These are phyloP conservation scores for Bufo gargarizans DNA, from an alignment of 2,113 vertebrate genomes.

Conservation along the genomic window DNA sequence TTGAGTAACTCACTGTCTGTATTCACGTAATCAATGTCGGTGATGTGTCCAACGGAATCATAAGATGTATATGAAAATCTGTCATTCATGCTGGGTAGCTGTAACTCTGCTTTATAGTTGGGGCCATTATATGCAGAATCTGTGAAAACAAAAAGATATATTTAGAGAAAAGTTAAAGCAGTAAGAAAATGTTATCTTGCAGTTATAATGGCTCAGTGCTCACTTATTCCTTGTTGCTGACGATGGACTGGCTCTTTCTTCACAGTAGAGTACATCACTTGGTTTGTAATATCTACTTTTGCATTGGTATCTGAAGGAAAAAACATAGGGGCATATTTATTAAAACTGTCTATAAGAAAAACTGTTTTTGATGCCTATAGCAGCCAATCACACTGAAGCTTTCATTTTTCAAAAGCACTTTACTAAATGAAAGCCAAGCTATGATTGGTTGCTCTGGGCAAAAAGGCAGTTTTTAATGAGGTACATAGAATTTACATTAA, in stretches of 20 bases:
- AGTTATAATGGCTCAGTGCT: not conserved
- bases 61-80: constrained; percentile 11
- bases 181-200: not conserved
- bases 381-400: no score
- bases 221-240: not conserved
- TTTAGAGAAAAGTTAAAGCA: not conserved
- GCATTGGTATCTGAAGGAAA: not conserved
- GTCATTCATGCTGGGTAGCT: not conserved
- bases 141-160: constrained; percentile 4
- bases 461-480: no score
- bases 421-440: no score
- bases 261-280: not conserved
- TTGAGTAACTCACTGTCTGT: not conserved
- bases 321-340: no score
- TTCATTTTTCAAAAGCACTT: no score
- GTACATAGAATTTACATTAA: no score
- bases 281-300: not conserved
- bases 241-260: not conserved
- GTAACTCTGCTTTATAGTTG: not conserved
- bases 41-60: constrained; percentile 3
- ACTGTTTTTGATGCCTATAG: no score
- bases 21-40: not conserved
- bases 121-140: not conserved
- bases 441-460: no score
- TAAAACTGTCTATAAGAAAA: no score